These are phyloP conservation scores for Passerina amoena DNA, from an alignment of 2,113 vertebrate genomes.

Conservation along the genomic window DNA sequence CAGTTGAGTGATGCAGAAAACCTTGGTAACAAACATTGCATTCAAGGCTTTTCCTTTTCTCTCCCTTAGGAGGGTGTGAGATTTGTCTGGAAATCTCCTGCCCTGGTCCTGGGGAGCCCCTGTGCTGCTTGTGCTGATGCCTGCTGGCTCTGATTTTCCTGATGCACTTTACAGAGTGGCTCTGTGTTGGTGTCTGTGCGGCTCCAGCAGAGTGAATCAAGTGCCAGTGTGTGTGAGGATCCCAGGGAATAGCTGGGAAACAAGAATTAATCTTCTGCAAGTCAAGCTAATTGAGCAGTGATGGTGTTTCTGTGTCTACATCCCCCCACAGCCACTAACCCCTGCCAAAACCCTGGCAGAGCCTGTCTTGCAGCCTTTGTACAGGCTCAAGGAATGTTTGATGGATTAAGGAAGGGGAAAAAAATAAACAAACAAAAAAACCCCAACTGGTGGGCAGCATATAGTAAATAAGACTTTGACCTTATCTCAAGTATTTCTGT, in stretches of 20 bases:
- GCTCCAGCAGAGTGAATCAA: background rate
- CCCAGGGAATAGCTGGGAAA: background rate
- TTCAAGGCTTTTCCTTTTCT: background rate
- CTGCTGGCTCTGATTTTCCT: background rate
- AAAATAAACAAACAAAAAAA: background rate
- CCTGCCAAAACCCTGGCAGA: background rate
- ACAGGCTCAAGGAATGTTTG: background rate
- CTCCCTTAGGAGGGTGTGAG: background rate
- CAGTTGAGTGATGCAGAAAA: background rate
- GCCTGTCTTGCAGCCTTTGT: background rate
- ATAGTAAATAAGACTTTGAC: constrained; percentile 44
- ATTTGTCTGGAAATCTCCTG: background rate
- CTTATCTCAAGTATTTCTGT: constrained; percentile 20
- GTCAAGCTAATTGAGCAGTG: background rate
- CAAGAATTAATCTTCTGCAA: background rate
- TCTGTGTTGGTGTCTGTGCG: background rate
- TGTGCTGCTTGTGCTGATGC: fast-evolving
- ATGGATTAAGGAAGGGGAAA: background rate
- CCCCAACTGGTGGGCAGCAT: background rate
- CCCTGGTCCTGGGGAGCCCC: background rate
- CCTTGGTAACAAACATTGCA: too few species aligned
- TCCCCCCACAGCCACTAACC: background rate
- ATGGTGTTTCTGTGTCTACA: background rate
- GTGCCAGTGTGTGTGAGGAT: fast-evolving
- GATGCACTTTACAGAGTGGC: fast-evolving